Base-by-base conservation (phyloP, 2,888 invertebrate genomes). In the Bombylius major region DNA sequence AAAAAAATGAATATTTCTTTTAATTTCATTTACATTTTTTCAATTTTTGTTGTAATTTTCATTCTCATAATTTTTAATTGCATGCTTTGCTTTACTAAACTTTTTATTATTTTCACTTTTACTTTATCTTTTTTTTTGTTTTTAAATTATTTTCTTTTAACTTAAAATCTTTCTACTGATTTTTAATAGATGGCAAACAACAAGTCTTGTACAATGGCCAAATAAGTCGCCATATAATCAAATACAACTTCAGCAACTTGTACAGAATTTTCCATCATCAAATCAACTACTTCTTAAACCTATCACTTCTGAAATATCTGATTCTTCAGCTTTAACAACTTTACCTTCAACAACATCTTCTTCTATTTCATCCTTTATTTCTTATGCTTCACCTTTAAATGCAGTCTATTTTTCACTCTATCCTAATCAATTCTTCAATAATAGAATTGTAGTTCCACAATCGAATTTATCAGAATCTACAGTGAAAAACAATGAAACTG, bases 131-230 rank as follows among this genome's bases (percentile, higher is more conserved):
- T 23, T 5, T 11, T 39, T 6, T 39, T 39, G 11, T 9, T 11
- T 42, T 42, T 42, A 51, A 23, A 23, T 23, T 23, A 23, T 23
- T 51, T 11, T 33, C 45, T 14, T 51, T 9, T 44, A 47, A 46
- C 14, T 44, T 33, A 39, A 49, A 48, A 45, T 39, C 49, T 44
- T 49, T 53, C 23, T 53, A 45, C 45, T 53, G 23, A 23, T 23
- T 23, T 23, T 23, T 23, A 23, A 49, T 57, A 65, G 65, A 62
- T 70, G 72, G 71, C 66, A 65, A 61, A 66, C 67, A 53, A 59
- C 69, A 56, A 68, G 65, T 59, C 52, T 70, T 44, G 65, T 67
- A 58, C 58, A 64, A 50, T 73, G 73, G 73, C 70, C 71, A 47
- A 59, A 57, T 36, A 45, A 47, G 5, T 5, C 55, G 14, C 9